Evolutionary conservation across 2,888 invertebrate genomes (phyloP).

Genomic region (Idaea dimidiata): DNA sequence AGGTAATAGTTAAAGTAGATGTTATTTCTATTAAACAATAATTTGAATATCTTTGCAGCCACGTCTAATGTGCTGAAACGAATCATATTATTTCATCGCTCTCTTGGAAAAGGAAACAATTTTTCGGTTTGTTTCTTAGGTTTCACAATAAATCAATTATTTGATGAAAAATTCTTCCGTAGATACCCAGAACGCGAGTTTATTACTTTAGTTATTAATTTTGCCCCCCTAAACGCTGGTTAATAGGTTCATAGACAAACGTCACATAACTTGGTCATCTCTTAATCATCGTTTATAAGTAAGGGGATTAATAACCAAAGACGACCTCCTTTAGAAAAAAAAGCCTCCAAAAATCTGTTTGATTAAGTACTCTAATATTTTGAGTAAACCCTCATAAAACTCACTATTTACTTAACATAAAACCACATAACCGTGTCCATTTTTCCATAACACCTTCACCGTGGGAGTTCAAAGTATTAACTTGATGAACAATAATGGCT

Average conservation of each 20-base stretch:
- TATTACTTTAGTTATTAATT: no score
- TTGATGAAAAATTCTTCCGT: not conserved
- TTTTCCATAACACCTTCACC: not conserved
- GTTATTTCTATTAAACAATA: not conserved
- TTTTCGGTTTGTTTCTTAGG: conserved; percentile 10
- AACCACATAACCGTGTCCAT: not conserved
- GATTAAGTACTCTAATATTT: not conserved
- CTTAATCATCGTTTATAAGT: no score
- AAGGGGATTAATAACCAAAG: no score
- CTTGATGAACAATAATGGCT: conserved; percentile 10
- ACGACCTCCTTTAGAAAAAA: no score
- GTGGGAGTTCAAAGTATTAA: conserved; percentile 2
- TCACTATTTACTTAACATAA: not conserved
- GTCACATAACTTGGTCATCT: no score
- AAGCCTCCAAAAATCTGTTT: no score
- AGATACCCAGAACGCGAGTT: no score
- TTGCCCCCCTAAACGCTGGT: no score
- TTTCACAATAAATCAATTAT: conserved; percentile 12
- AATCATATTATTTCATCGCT: no score
- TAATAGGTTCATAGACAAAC: no score
- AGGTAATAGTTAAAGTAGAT: no score
- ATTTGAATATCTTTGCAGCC: conserved; percentile 1
- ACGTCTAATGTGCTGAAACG: not conserved
- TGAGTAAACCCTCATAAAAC: not conserved
- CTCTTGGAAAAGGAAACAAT: conserved; percentile 5